Evolutionary conservation across 2,113 vertebrate species (phyloP).

Genomic region (Ceuthmochares aereus): DNA sequence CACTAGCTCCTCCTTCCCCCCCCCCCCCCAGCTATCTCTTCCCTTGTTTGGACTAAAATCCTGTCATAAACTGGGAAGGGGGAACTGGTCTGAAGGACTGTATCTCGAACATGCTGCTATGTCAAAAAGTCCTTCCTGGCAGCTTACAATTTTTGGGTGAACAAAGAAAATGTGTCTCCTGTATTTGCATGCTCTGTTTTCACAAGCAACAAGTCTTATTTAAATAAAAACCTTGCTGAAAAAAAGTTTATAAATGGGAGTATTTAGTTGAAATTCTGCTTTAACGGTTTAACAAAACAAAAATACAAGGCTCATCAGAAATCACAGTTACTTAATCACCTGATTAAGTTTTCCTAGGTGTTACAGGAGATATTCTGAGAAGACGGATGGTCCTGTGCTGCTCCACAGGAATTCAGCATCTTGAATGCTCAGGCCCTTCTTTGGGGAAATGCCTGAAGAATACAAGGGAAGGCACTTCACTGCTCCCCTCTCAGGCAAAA

Average conservation of each 20-base stretch:
- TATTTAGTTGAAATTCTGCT: neutral
- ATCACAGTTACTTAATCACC: neutral
- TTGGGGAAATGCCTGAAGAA: neutral
- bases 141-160: neutral
- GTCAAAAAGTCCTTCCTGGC: neutral
- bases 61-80: neutral
- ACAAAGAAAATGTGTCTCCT: neutral
- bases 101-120: neutral
- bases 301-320: neutral
- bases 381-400: neutral
- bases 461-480: neutral
- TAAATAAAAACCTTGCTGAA: neutral
- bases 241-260: neutral
- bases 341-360: neutral
- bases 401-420: neutral
- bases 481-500: slow-evolving; percentile 46
- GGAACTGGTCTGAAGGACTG: neutral
- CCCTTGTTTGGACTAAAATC: neutral
- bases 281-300: neutral
- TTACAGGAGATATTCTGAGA: neutral
- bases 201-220: neutral
- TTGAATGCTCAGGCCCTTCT: neutral
- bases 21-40: neutral
- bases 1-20: too few relatives aligned
- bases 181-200: neutral